Base-by-base conservation (phyloP, 2,888 invertebrate genomes). In the Microctonus brassicae region DNA sequence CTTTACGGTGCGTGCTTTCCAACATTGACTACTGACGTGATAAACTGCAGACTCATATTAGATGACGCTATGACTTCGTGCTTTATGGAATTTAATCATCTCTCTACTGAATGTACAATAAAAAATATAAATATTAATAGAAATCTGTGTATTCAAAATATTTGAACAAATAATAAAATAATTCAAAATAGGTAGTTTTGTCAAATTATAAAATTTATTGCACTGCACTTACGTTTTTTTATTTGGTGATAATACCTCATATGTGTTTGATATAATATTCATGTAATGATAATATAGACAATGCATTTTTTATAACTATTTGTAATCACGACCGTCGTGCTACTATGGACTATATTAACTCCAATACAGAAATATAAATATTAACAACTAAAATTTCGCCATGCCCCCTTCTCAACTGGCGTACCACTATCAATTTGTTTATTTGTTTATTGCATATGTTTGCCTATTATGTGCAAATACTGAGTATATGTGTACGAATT, bases 311-410 rank as follows among this genome's bases (percentile, higher is more conserved):
- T 79, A 77, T 76, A 67, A 67, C 66, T 72, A 76, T 77, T 65
- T 77, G 71, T 73, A 72, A 69, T 74, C 71, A 75, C 77, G 75
- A 64, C 71, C 73, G 70, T 73, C 70, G 75, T 74, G 74, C 78
- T 76, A 75, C 78, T 77, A 75, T 81, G 86, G 86, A 85, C 85
- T n/a, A n/a, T 83, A 85, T 84, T 85, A 81, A 84, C 86, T 86
- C 85, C 85, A 85, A 86, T 81, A 80, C 84, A 83, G 83, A 84
- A 83, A 80, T 82, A 83, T 84, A 81, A 79, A 79, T 81, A 76
- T 74, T 72, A 29, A n/a, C 39, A 47, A 73, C 62, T 63, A 39
- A 58, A 29, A 42, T 34, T 20, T 52, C 53, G 67, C 61, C 34
- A 65, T 55, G 52, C 61, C 58, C 42, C 69, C 68, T 52, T 10